These are phyloP conservation scores for Rugalucina vietnamica DNA, from an alignment of 2,888 invertebrate genomes.

Conservation along the genomic window DNA sequence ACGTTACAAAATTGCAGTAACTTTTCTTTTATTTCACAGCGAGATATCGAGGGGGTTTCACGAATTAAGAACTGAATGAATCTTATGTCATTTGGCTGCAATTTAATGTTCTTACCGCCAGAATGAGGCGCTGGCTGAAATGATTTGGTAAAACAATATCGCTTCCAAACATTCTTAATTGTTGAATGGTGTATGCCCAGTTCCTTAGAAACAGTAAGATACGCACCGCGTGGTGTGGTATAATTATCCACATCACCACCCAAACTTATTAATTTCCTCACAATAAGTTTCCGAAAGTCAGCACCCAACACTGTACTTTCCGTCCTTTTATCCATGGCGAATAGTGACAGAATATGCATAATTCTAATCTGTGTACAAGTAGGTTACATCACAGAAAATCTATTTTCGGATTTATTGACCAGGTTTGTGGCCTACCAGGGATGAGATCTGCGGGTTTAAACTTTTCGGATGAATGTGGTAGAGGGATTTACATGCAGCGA, in stretches of 20 bases:
- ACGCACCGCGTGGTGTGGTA: not conserved
- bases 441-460: too few relatives aligned
- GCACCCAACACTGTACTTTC: not conserved
- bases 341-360: too few relatives aligned
- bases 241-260: too few relatives aligned
- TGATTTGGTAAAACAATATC: not conserved
- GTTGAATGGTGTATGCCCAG: not conserved
- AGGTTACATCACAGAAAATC: too few relatives aligned
- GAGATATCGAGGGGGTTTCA: not conserved
- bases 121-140: not conserved
- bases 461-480: too few relatives aligned
- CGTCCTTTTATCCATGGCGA: not conserved
- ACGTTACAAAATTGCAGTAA: constrained; percentile 1
- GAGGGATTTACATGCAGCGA: too few relatives aligned
- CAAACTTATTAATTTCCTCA: not conserved
- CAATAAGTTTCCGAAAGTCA: not conserved
- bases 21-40: not conserved
- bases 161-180: not conserved
- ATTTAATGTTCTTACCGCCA: not conserved
- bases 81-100: too few relatives aligned
- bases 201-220: not conserved
- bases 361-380: too few relatives aligned
- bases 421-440: too few relatives aligned
- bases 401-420: too few relatives aligned
- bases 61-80: not conserved